Conservation (phyloP, 2,113 vertebrate species). For the Ia io region DNA sequence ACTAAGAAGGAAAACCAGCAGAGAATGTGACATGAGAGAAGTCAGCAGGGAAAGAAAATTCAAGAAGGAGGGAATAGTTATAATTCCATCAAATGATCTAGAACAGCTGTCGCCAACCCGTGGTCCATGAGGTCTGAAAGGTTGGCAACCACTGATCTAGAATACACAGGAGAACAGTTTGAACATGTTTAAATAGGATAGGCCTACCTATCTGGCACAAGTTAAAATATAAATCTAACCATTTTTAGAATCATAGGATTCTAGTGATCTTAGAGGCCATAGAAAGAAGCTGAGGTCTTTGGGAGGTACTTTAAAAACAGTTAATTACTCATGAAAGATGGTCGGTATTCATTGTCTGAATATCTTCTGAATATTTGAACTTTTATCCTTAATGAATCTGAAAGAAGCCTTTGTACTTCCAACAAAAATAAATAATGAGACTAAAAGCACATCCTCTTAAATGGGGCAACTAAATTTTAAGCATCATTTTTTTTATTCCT, state of each 20-base stretch:
- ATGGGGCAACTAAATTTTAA: not conserved
- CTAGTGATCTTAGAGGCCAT: not conserved
- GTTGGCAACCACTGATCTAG: not conserved
- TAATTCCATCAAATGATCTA: not conserved
- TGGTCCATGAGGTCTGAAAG: too few species aligned
- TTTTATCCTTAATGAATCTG: not conserved
- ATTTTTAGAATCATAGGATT: not conserved
- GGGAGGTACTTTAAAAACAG: not conserved
- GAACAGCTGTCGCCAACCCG: not conserved
- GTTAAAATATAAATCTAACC: not conserved
- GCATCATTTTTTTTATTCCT: conserved; percentile 23
- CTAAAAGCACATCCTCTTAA: not conserved
- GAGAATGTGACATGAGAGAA: not conserved
- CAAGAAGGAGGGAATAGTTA: not conserved
- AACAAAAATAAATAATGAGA: not conserved
- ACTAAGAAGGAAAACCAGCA: not conserved
- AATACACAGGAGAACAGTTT: not conserved
- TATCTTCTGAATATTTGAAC: not conserved
- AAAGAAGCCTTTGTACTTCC: not conserved
- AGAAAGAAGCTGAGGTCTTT: not conserved
- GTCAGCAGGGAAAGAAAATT: not conserved
- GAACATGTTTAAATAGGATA: not conserved
- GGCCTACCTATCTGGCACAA: not conserved
- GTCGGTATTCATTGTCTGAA: not conserved
- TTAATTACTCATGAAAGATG: not conserved